A percentile compares a stretch with the other conserved stretches of the same genome.
Conservation (phyloP, 1,140 invertebrate species). For the Cydia strobilella region DNA sequence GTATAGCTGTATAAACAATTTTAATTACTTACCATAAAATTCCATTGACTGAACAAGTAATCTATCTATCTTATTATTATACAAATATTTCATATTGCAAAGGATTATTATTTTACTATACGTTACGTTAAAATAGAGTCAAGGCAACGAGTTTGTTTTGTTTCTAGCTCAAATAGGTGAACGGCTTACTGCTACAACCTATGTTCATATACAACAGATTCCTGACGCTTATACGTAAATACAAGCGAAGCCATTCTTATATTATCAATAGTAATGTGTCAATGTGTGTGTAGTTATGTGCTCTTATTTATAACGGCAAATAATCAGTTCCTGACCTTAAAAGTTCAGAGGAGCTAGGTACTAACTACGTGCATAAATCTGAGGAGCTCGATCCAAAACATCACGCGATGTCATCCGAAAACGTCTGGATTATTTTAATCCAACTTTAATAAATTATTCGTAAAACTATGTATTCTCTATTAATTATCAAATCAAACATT, state of each 20-base stretch:
- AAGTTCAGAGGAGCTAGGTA: slow-evolving; percentile 21
- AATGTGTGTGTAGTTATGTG: slow-evolving; percentile 14
- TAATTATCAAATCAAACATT: slow-evolving; percentile 22
- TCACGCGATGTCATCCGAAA: not conserved
- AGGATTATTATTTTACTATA: slow-evolving; percentile 43
- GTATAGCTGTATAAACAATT: slow-evolving; percentile 54
- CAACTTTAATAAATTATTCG: slow-evolving; percentile 16
- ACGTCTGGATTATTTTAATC: not conserved
- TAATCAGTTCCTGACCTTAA: slow-evolving; percentile 28
- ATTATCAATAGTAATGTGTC: not conserved
- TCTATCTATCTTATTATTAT: slow-evolving; percentile 50
- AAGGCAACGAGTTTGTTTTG: slow-evolving; percentile 72
- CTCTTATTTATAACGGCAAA: slow-evolving; percentile 25
- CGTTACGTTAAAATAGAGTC: slow-evolving; percentile 62
- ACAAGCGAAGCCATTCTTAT: slow-evolving; percentile 28
- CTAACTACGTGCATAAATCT: slow-evolving; percentile 12
- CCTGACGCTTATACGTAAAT: slow-evolving; percentile 8
- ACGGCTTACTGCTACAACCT: slow-evolving; percentile 42
- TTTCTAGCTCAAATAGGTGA: slow-evolving; percentile 46
- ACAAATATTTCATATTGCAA: slow-evolving; percentile 54
- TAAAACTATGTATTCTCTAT: slow-evolving; percentile 1
- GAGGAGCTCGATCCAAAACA: slow-evolving; percentile 6
- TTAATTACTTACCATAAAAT: slow-evolving; percentile 54
- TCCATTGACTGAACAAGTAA: slow-evolving; percentile 56
- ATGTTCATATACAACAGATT: slow-evolving; percentile 29